A percentile compares a stretch with the other conserved stretches of the same genome.
phyloP scores from a whole-genome alignment of 1,140 invertebrate species.

The Antheraea mylitta region DNA sequence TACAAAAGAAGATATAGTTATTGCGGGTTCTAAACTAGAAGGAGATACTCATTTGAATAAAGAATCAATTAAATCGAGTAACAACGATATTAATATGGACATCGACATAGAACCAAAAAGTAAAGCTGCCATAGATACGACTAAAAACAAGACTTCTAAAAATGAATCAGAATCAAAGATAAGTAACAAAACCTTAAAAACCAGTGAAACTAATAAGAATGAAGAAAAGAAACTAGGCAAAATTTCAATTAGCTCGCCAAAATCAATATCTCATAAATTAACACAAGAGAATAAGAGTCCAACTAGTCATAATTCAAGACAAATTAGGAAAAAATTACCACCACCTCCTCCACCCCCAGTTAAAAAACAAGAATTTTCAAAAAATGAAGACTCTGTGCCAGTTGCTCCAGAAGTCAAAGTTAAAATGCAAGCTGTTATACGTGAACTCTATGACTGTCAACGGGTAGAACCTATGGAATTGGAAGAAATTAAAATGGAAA shows the following conservation, averaged over 20 bases:
- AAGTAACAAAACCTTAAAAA: background rate
- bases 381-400: constrained; percentile 38
- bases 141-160: background rate
- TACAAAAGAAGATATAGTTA: constrained; percentile 10
- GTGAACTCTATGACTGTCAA: constrained; percentile 73
- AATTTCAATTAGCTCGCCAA: constrained; percentile 18
- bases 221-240: constrained; percentile 24
- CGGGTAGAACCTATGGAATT: constrained; percentile 57
- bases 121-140: background rate
- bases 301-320: constrained; percentile 50
- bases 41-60: background rate
- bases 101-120: background rate
- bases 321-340: constrained; percentile 65
- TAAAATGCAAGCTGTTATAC: constrained; percentile 80
- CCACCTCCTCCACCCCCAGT: constrained; percentile 70
- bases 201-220: constrained; percentile 1
- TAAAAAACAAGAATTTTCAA: constrained; percentile 29
- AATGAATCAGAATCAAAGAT: background rate
- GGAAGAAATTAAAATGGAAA: constrained; percentile 39
- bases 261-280: constrained; percentile 72
- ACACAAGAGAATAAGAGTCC: constrained; percentile 46
- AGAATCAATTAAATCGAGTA: background rate
- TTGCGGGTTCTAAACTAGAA: background rate
- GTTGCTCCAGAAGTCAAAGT: constrained; percentile 76
- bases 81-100: constrained; percentile 5